Evolutionary conservation across 2,113 vertebrate species (phyloP).

Genomic region (Tetrao urogallus): DNA sequence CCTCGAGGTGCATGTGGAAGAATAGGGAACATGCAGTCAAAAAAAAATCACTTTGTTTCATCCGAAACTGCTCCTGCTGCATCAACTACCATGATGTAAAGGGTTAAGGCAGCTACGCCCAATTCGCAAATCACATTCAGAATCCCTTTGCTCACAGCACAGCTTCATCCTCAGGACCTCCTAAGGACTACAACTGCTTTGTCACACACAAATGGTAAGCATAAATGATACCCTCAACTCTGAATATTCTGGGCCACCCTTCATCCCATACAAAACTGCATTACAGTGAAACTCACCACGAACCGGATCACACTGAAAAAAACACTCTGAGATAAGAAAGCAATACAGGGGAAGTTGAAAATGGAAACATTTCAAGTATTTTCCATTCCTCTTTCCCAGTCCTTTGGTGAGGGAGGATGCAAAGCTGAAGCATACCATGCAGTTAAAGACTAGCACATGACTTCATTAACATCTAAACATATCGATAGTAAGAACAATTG

Average conservation of each 20-base stretch:
- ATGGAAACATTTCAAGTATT: not conserved
- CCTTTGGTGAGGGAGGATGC: not conserved
- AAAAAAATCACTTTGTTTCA: not conserved
- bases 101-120: not conserved
- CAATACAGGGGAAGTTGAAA: not conserved
- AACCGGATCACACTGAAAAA: not conserved
- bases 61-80: not conserved
- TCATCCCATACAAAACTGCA: not conserved
- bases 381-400: not conserved
- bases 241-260: not conserved
- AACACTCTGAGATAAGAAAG: not conserved
- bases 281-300: not conserved
- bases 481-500: not conserved
- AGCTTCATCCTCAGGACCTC: not conserved
- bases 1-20: not conserved
- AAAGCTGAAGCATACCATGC: not conserved
- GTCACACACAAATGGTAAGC: not conserved
- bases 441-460: not conserved
- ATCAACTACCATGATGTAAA: not conserved
- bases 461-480: not conserved
- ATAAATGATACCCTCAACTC: not conserved
- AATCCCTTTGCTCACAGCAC: not conserved
- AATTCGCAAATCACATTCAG: not conserved
- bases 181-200: not conserved
- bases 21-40: not conserved